Base-by-base conservation (phyloP, 2,797 vertebrate genomes). In the Acanthurus lineatus region DNA sequence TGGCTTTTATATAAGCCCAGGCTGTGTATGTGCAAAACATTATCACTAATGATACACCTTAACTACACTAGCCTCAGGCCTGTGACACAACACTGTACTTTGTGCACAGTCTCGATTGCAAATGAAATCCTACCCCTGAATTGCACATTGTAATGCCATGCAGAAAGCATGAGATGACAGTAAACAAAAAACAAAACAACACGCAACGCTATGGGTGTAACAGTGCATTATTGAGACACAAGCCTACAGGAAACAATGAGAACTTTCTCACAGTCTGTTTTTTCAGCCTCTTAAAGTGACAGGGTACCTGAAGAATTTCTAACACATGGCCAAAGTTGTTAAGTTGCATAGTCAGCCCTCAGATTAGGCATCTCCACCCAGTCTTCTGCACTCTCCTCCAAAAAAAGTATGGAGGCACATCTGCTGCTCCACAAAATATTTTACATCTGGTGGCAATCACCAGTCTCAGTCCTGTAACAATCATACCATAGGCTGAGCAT, bases 401-500 rank as follows among this genome's bases (percentile, higher is more conserved):
- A 58, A n/a, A n/a, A n/a, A n/a, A 44, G 65, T 42, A 47, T 73
- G 38, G 83, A 58, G 22, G 64, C 70, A 57, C 9, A 35, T 78
- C 51, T 69, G 52, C 61, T 64, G 76, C 52, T 75, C 68, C 60
- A 54, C 75, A 86, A 86, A 35, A 88, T 72, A 83, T 19, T 48
- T 69, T 76, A 91, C 91, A 94, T 93, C 89, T 94, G 91, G 83
- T 73, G 82, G 38, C 73, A 83, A 93, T 93, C 83, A 91, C 16
- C 51, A 57, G 44, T 58, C 47, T 28, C 45, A 25, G 45, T 17
- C 60, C 53, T 56, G 56, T 48, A 82, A 74, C 69, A 66, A 62
- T 69, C 49, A 48, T 25, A 59, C 53, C 59, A 58, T 49, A 63
- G 32, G 47, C 65, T 69, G 70, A 80, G 62, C 45, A 56, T 51